Evolutionary conservation across 1,140 invertebrate species (phyloP).

Genomic region (Trissolcus basalis): DNA sequence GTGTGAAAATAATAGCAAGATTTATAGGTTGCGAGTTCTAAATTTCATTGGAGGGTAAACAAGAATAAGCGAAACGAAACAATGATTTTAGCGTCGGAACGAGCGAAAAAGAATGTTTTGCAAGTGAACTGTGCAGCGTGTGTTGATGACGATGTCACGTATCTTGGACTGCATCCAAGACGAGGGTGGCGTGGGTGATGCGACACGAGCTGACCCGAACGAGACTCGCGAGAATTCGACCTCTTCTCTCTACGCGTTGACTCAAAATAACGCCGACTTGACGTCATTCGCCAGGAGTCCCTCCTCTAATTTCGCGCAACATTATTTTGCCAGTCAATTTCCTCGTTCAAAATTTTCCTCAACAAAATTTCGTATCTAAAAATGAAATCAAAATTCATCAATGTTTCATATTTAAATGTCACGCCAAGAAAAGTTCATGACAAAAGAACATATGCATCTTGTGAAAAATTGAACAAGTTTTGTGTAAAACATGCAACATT

Average conservation of each 20-base stretch:
- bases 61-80: too few species aligned
- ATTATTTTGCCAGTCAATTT: conserved; percentile 30
- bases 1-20: too few species aligned
- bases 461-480: too few species aligned
- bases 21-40: too few species aligned
- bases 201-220: conserved; percentile 70
- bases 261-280: conserved; percentile 71
- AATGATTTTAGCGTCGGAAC: conserved; percentile 32
- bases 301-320: conserved; percentile 56
- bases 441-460: too few species aligned
- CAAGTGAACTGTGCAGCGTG: conserved; percentile 42
- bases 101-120: conserved; percentile 32
- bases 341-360: not conserved
- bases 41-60: too few species aligned
- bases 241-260: conserved; percentile 64
- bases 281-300: conserved; percentile 64
- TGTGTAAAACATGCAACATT: too few species aligned
- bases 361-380: too few species aligned
- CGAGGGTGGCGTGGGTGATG: conserved; percentile 71
- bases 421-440: too few species aligned
- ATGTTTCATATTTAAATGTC: too few species aligned
- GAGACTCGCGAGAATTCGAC: conserved; percentile 66
- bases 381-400: too few species aligned
- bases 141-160: conserved; percentile 58
- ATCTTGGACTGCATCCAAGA: conserved; percentile 66